Evolutionary conservation across 2,113 vertebrate genomes (phyloP), one percentile per base, ranked within the genome.

Genomic region (Lynx canadensis): DNA sequence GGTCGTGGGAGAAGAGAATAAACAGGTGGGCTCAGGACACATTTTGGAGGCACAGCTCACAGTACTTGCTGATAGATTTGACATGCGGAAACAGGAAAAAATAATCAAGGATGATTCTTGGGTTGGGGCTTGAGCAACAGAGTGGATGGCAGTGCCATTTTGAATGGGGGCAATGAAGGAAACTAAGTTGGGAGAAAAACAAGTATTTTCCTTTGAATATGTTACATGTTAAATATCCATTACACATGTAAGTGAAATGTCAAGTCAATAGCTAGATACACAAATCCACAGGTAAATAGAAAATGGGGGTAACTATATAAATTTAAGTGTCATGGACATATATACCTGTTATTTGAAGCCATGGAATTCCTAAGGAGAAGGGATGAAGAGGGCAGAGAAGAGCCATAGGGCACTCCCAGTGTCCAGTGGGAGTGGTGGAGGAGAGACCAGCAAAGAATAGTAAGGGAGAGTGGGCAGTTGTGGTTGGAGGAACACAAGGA

Each of bases 261-360:
- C 90, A 89, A 45, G 14, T 38, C 69, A 79, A 80, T 63, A 73
- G 63, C 71, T 79, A 60, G 65, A 73, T 86, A 60, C 15, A 94
- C 66, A 96, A 73, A 83, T 82, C 29, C 52, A 91, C 81, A 74
- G 27, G 31, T 69, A 92, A 88, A 92, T 10, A 90, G 68, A 91
- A 71, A 60, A 45, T 94, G 73, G 31, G 71, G 33, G 38, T 71
- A 55, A 63, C 50, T 31, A 76, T 41, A 48, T 13, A 76, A 36
- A 88, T 52, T 3, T 76, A 55, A 71, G 31, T 66, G 81, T 84
- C 78, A 36, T 15, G 90, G 73, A 29, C 27, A 48, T 27, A 69
- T 1, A 45, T 7, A 55, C 41, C 41, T 57, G 29, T 36, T 65
- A 55, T 23, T n/a, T 57, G 57, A 80, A 93, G 29, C 76, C 45